Evolutionary conservation across 1,140 invertebrate species (phyloP).

Genomic region (Eriocheir sinensis): DNA sequence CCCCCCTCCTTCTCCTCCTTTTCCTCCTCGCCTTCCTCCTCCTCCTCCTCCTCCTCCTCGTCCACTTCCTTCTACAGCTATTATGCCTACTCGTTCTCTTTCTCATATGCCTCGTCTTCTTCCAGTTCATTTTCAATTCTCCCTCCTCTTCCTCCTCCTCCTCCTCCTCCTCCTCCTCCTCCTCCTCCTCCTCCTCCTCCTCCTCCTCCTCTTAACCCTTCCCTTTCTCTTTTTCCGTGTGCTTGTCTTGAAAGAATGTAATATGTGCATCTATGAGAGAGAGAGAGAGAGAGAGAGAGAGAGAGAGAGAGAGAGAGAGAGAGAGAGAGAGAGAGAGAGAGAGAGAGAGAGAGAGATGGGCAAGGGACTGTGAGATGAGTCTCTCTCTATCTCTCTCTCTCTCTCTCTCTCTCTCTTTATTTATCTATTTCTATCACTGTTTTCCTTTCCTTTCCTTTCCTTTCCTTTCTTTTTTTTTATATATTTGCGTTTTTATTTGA

Average conservation of each 20-base stretch:
- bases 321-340: conserved; percentile 29
- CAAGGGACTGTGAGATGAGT: neutral
- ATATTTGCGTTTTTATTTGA: too few relatives aligned
- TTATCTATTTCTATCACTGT: too few relatives aligned
- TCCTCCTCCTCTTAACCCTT: too few relatives aligned
- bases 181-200: neutral
- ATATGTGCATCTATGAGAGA: neutral
- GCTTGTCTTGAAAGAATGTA: neutral
- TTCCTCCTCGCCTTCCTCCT: neutral
- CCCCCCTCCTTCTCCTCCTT: neutral
- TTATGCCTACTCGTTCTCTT: neutral
- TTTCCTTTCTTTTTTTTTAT: too few relatives aligned
- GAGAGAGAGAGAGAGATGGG: neutral
- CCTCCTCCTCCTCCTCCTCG: neutral
- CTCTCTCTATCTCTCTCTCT: too few relatives aligned
- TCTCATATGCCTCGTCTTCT: neutral
- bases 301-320: conserved; percentile 41
- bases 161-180: neutral
- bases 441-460: too few relatives aligned
- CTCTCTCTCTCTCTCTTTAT: too few relatives aligned
- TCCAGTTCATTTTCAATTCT: neutral
- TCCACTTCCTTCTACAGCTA: neutral
- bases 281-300: conserved; percentile 50
- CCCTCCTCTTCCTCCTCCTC: neutral
- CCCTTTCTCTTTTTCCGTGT: neutral